Conservation (phyloP, 2,888 invertebrate species). For the Pristionchus maxplancki region DNA sequence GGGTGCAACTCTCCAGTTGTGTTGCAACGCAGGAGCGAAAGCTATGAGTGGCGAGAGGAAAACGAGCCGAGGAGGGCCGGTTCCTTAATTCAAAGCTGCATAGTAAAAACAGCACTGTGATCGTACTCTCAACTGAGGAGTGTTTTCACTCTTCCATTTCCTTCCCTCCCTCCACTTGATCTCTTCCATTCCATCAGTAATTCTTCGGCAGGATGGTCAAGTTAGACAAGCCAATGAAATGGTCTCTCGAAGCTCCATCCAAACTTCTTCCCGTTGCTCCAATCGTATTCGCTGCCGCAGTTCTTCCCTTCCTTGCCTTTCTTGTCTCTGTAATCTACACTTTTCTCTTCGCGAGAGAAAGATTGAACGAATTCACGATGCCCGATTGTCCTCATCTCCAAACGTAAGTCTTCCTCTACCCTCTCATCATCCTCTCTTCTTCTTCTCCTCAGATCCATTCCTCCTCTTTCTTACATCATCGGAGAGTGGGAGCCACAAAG, state of each 20-base stretch:
- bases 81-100: constrained; percentile 4
- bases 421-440: constrained; percentile 17
- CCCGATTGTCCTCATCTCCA: constrained; percentile 47
- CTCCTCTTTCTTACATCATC: constrained; percentile 46
- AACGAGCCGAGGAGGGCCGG: background rate
- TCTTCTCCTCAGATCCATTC: constrained; percentile 7
- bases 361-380: background rate
- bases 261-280: constrained; percentile 37
- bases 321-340: constrained; percentile 25
- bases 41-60: background rate
- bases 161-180: background rate
- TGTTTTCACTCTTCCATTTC: background rate
- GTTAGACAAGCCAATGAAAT: constrained; percentile 42
- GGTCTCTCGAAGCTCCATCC: constrained; percentile 38
- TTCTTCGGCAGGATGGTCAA: background rate
- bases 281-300: background rate
- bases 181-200: background rate
- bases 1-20: background rate
- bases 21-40: background rate
- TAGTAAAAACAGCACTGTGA: background rate
- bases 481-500: constrained; percentile 47
- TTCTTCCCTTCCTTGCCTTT: constrained; percentile 6
- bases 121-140: background rate
- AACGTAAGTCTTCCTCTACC: constrained; percentile 7
- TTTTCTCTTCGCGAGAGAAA: constrained; percentile 16